Evolutionary conservation across 2,888 invertebrate species (phyloP), one percentile per base, ranked within the genome.

Genomic region (Eurois occulta): DNA sequence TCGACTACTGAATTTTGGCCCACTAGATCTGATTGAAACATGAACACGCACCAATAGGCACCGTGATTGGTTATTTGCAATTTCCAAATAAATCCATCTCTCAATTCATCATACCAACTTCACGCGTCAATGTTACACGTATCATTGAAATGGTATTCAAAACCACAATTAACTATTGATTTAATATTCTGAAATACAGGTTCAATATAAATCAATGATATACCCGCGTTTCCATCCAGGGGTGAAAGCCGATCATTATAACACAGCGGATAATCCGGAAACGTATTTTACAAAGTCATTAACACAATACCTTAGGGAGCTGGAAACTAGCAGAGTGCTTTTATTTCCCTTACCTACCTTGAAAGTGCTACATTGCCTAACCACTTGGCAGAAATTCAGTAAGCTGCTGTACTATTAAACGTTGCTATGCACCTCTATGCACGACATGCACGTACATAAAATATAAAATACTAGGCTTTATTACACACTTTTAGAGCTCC

Each of bases 331-430:
- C n/a, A n/a, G 43, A 69, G 67, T 67, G 60, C 52, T 78, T 78
- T 64, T 67, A 85, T 85, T 78, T 78, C 72, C 79, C 64, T 86
- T 84, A 86, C 82, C 77, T 84, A 86, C 82, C 77, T 81, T 78
- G 75, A 73, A 75, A 55, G 75, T 75, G 82, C 81, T 72, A 81
- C 78, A 79, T 72, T 80, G 75, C 84, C 67, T 78, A 72, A 84
- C 81, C 75, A 89, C 84, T 89, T 90, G 87, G 85, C 87, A 84
- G 83, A 86, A 86, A 87, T 88, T 87, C 84, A 85, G 79, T 84
- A 79, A 80, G 68, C 75, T 74, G 70, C 77, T 75, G 80, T 75
- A 75, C 75, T 87, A 87, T 88, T 87, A 89, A 87, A 89, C 83
- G 84, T 73, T 79, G 66, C 77, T 80, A 73, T 81, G 80, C 78